Conservation (phyloP, 2,888 invertebrate genomes). For the Synanthedon formicaeformis region DNA sequence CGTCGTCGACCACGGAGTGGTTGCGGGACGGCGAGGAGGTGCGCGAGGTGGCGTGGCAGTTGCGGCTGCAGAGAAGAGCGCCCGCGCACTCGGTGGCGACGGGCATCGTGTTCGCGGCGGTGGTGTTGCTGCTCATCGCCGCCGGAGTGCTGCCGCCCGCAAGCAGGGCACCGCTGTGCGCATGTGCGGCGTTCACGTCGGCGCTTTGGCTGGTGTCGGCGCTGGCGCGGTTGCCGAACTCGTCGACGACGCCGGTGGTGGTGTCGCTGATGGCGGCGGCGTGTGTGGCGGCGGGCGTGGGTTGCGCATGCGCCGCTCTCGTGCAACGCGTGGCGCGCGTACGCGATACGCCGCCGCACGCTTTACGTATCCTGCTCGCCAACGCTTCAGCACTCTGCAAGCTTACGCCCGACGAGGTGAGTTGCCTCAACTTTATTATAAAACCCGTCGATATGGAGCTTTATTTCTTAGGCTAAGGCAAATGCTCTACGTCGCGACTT, state of each 20-base stretch:
- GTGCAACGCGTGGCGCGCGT: conserved; percentile 24
- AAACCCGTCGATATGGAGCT: no score
- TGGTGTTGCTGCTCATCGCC: conserved; percentile 26
- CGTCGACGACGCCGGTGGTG: conserved; percentile 16
- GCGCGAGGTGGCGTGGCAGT: conserved; percentile 22
- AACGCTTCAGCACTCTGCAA: conserved; percentile 16
- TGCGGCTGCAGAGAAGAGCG: conserved; percentile 30
- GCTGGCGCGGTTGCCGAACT: conserved; percentile 29
- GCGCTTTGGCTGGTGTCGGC: conserved; percentile 38
- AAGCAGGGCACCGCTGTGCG: conserved; percentile 36
- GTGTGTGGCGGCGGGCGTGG: conserved; percentile 26
- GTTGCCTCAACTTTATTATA: not conserved
- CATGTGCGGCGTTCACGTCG: conserved; percentile 31
- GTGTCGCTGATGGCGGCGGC: conserved; percentile 18
- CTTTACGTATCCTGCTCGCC: conserved; percentile 20
- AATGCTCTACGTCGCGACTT: no score
- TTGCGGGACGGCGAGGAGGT: not conserved
- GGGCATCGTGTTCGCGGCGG: conserved; percentile 22
- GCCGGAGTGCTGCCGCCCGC: conserved; percentile 30
- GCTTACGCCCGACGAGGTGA: conserved; percentile 20
- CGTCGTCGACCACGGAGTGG: conserved; percentile 2
- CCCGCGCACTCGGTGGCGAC: conserved; percentile 31
- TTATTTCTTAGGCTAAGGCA: no score
- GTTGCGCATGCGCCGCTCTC: conserved; percentile 26
- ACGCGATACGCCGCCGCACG: conserved; percentile 21